Evolutionary conservation across 2,888 invertebrate genomes (phyloP).

Genomic region (Leptinotarsa haldemani): DNA sequence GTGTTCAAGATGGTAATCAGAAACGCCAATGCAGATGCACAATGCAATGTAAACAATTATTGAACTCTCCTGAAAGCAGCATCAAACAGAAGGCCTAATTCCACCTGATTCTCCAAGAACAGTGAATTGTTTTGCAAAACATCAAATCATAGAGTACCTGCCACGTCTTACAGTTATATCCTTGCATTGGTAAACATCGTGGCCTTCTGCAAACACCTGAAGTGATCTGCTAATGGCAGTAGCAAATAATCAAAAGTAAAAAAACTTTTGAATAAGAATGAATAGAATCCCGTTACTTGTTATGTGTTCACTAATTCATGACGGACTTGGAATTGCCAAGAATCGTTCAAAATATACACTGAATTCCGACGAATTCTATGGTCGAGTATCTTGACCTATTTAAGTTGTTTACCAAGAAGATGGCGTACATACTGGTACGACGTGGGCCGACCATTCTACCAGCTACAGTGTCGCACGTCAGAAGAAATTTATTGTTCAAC

Average conservation of each 20-base stretch:
- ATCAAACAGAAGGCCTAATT: too few species aligned
- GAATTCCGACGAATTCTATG: conserved; percentile 38
- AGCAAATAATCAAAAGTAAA: conserved; percentile 12
- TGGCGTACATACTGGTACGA: conserved; percentile 24
- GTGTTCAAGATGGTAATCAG: too few species aligned
- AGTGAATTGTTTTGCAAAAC: neutral
- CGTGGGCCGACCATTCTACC: conserved; percentile 35
- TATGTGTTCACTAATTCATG: conserved; percentile 21
- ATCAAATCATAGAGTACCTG: neutral
- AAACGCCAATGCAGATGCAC: too few species aligned
- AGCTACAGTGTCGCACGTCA: conserved; percentile 28
- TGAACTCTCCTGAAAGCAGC: too few species aligned
- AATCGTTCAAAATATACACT: conserved; percentile 22
- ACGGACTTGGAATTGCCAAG: conserved; percentile 16
- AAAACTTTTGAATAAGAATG: neutral
- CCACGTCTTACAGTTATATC: conserved; percentile 4
- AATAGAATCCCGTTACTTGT: conserved; percentile 11
- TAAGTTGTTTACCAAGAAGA: conserved; percentile 40
- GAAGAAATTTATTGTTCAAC: neutral
- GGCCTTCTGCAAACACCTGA: neutral
- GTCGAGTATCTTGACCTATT: conserved; percentile 43
- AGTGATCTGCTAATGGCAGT: conserved; percentile 14
- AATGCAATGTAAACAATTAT: too few species aligned
- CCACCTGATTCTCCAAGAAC: too few species aligned
- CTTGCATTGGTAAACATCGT: conserved; percentile 3